phyloP scores from a whole-genome alignment of 2,888 invertebrate species.

The Agonopterix arenella region DNA sequence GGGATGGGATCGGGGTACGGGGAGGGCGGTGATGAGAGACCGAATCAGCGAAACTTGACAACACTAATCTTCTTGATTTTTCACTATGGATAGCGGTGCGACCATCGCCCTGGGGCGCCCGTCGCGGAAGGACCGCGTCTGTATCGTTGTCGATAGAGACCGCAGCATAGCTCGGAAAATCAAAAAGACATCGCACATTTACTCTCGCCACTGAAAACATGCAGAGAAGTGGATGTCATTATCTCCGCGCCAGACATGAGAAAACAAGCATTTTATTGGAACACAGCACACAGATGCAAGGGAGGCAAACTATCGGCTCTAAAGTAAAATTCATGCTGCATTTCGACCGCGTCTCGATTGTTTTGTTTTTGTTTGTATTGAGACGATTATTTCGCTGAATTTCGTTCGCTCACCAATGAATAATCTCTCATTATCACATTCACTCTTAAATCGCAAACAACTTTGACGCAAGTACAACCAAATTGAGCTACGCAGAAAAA shows the following conservation, averaged over 20 bases:
- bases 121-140: slow-evolving; percentile 28
- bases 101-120: slow-evolving; percentile 22
- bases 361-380: slow-evolving; percentile 31
- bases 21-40: slow-evolving; percentile 64
- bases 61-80: slow-evolving; percentile 59
- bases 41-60: slow-evolving; percentile 66
- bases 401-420: slow-evolving; percentile 61
- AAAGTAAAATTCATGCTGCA: slow-evolving; percentile 51
- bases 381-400: slow-evolving; percentile 62
- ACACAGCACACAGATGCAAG: slow-evolving; percentile 66
- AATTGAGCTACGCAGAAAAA: slow-evolving; percentile 38
- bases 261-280: slow-evolving; percentile 48
- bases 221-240: slow-evolving; percentile 50
- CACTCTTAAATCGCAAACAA: slow-evolving; percentile 59
- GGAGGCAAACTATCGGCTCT: slow-evolving; percentile 59
- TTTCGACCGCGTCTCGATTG: slow-evolving; percentile 30
- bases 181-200: slow-evolving; percentile 73
- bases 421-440: slow-evolving; percentile 20
- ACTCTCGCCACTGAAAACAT: slow-evolving; percentile 60
- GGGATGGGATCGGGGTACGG: slow-evolving; percentile 18
- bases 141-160: slow-evolving; percentile 32
- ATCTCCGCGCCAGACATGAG: slow-evolving; percentile 35
- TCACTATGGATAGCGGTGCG: slow-evolving; percentile 67
- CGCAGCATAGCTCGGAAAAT: slow-evolving; percentile 59
- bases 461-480: slow-evolving; percentile 62